These are phyloP conservation scores for Pachypanchax playfairii DNA, from an alignment of 2,113 vertebrate genomes.

Conservation along the genomic window DNA sequence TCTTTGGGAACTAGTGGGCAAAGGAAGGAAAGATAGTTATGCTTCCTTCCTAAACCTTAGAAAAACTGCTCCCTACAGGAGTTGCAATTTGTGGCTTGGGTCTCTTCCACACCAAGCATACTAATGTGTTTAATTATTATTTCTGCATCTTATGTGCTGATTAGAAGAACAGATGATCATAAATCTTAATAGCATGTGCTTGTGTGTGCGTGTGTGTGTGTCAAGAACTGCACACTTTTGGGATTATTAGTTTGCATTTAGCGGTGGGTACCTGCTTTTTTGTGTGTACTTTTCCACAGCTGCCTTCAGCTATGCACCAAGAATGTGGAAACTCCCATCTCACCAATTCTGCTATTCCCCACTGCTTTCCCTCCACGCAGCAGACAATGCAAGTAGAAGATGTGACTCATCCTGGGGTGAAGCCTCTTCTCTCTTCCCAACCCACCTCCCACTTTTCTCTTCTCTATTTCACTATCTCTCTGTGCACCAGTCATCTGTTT, in stretches of 20 bases:
- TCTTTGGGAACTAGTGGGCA: slow-evolving; percentile 20
- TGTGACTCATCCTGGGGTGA: slow-evolving; percentile 60
- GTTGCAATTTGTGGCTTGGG: background rate
- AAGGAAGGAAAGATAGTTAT: background rate
- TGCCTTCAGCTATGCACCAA: slow-evolving; percentile 40
- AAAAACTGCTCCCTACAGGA: background rate
- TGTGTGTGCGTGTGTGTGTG: background rate
- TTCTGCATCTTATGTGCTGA: background rate
- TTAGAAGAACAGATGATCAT: background rate
- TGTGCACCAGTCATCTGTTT: slow-evolving; percentile 51
- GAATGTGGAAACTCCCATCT: slow-evolving; percentile 50
- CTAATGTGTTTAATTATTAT: background rate
- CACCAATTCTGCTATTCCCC: slow-evolving; percentile 39
- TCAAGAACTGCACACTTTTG: background rate
- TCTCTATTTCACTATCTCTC: slow-evolving; percentile 13
- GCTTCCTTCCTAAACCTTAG: background rate
- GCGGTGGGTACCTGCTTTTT: slow-evolving; percentile 3
- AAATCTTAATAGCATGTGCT: background rate
- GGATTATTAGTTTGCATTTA: slow-evolving; percentile 15
- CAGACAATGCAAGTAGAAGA: slow-evolving; percentile 46
- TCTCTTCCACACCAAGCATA: background rate
- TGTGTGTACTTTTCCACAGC: slow-evolving; percentile 38
- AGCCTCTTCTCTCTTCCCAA: slow-evolving; percentile 46
- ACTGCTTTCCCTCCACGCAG: slow-evolving; percentile 39
- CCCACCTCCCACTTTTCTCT: slow-evolving; percentile 38